phyloP scores from a whole-genome alignment of 2,888 invertebrate species.

The Micoletzkya japonica region DNA sequence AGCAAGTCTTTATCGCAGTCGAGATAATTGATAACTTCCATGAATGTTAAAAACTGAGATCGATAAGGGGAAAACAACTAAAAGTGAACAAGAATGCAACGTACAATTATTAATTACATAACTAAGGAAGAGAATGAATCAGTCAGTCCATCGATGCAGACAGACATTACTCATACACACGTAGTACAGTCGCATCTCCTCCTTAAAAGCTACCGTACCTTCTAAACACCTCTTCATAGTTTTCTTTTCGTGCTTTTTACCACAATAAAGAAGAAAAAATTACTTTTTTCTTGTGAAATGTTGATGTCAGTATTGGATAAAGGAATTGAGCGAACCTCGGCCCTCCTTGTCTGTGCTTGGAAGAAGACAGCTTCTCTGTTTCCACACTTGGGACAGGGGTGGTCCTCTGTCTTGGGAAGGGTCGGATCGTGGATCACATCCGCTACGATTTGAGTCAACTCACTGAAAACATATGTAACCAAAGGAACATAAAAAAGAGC shows the following conservation, averaged over 20 bases:
- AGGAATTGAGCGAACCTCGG: no score
- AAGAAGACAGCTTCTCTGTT: slow-evolving; percentile 97
- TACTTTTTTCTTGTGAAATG: no score
- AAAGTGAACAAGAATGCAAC: no score
- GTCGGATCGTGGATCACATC: slow-evolving; percentile 98
- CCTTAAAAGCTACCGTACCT: slow-evolving; percentile 65
- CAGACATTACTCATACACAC: slow-evolving; percentile 67
- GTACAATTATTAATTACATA: no score
- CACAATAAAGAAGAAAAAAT: neutral
- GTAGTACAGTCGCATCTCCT: slow-evolving; percentile 69
- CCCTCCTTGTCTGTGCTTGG: slow-evolving; percentile 85
- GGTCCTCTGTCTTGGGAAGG: slow-evolving; percentile 93
- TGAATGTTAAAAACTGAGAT: no score
- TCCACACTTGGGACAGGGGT: slow-evolving; percentile 93
- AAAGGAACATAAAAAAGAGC: no score
- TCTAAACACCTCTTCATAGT: neutral
- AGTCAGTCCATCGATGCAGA: slow-evolving; percentile 69
- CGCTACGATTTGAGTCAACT: slow-evolving; percentile 94
- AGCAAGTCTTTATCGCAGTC: no score
- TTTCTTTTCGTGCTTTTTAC: neutral
- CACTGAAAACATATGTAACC: slow-evolving; percentile 75
- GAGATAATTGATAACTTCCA: no score
- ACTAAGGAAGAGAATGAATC: no score
- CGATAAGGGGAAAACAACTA: no score
- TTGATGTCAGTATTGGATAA: no score